Base-by-base conservation (phyloP, 1,140 invertebrate species). In the Drosophila ogumai region DNA sequence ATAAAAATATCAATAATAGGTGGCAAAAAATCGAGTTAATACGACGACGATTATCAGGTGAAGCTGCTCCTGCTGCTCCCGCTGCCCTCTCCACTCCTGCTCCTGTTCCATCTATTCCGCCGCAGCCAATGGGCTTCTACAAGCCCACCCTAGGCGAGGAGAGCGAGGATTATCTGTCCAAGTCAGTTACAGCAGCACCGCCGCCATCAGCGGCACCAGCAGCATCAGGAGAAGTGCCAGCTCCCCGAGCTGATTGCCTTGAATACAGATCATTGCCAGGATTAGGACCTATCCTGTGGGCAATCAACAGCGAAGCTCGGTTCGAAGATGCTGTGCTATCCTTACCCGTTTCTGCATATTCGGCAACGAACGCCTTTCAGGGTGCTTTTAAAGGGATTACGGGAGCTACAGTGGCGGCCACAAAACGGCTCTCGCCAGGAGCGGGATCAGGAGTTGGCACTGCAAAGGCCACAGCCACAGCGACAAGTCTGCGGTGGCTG, bases 1-100 rank as follows among this genome's bases (percentile, higher is more conserved):
- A 61, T 49, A 79, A 28, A 44, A 49, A 61, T 49, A 78, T n/a
- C 34, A 50, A 44, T 43, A 73, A 41, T 46, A 43, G 34, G 31
- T 61, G 64, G 36, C 28, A 28, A 55, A 55, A 55, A 25, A 12
- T 50, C n/a, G 49, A 50, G 10, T 50, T 50, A 50, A 38, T 38
- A 25, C 52, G 52, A n/a, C 19, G 50, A 22, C 32, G 22, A 25
- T 22, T 36, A 22, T 54, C 50, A 22, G 19, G 32, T 10, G 50
- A 36, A 22, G 17, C 50, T 22, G 31, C 31, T 13, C 10, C n/a
- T 10, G n/a, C n/a, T 12, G n/a, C 49, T 2, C 15, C 31, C 7
- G 13, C 4, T 50, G 9, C 10, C 12, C 12, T 15, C 13, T 12
- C 28, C 4, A 6, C 17, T 36, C 8, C 32, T n/a, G 50, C 12